Percentiles rank a stretch among this genome's conserved stretches.
phyloP scores from a whole-genome alignment of 2,888 invertebrate genomes.

The Oxycera nigricornis region DNA sequence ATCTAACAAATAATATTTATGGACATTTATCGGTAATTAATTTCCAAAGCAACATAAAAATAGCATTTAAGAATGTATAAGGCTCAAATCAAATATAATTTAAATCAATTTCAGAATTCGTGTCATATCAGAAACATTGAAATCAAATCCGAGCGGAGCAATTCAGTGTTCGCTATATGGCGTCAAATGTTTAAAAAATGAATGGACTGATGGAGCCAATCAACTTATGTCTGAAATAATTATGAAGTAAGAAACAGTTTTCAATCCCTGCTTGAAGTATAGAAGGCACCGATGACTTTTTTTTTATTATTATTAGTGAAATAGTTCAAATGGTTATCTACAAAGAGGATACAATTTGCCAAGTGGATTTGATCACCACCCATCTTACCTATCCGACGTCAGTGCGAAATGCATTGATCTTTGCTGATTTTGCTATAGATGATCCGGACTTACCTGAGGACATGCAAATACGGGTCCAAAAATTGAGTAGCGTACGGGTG shows the following conservation, averaged over 20 bases:
- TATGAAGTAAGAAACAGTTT: conserved; percentile 68
- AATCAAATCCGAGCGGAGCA: conserved; percentile 64
- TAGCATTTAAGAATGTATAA: neutral
- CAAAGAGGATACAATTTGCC: conserved; percentile 51
- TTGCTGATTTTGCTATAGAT: conserved; percentile 54
- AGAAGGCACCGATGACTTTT: too few species aligned
- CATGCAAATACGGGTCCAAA: conserved; percentile 14
- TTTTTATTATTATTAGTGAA: conserved; percentile 50
- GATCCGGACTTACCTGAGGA: neutral
- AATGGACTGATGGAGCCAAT: conserved; percentile 66
- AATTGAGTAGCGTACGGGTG: conserved; percentile 17
- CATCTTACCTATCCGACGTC: conserved; percentile 57
- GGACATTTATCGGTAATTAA: too few species aligned
- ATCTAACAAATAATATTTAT: too few species aligned
- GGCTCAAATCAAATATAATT: neutral
- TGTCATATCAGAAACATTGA: conserved; percentile 62
- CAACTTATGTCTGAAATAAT: conserved; percentile 68
- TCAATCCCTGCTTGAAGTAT: too few species aligned
- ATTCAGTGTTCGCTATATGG: conserved; percentile 68
- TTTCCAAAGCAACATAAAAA: too few species aligned
- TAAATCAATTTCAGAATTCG: conserved; percentile 61
- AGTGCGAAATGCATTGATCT: conserved; percentile 61
- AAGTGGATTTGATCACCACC: conserved; percentile 61
- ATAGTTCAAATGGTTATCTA: conserved; percentile 52
- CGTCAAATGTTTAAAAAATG: conserved; percentile 63